Evolutionary conservation across 2,797 vertebrate species (phyloP).

Genomic region (Menidia menidia): DNA sequence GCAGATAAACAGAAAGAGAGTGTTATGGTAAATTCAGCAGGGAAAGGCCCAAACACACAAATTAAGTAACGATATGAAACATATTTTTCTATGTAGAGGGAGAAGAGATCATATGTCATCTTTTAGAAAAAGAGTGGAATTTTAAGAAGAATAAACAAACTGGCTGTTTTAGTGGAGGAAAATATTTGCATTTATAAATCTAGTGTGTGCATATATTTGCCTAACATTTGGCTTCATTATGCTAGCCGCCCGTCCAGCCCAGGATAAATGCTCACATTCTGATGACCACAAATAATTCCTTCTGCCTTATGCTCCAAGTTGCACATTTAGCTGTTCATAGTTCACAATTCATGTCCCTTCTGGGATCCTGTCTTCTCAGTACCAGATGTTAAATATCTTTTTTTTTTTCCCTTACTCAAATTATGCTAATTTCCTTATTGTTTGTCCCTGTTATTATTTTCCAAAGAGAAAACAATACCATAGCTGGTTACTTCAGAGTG

Average conservation of each 20-base stretch:
- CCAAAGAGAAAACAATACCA: not conserved
- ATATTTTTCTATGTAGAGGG: not conserved
- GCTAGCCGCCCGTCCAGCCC: not conserved
- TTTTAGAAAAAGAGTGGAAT: too few species aligned
- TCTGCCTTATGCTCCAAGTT: not conserved
- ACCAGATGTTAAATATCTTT: not conserved
- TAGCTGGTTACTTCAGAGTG: not conserved
- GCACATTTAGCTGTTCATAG: not conserved
- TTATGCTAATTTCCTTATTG: not conserved
- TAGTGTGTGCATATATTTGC: too few species aligned
- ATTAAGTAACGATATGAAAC: not conserved
- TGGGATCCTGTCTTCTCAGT: not conserved
- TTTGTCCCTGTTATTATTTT: too few species aligned
- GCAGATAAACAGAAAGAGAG: not conserved
- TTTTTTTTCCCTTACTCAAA: not conserved
- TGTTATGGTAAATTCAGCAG: not conserved
- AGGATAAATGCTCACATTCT: not conserved
- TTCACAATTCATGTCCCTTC: not conserved
- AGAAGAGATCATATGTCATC: not conserved
- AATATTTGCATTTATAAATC: too few species aligned
- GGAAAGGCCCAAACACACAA: not conserved
- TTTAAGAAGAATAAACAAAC: too few species aligned
- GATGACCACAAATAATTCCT: not conserved
- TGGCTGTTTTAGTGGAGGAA: too few species aligned
- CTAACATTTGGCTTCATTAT: not conserved